phyloP scores from a whole-genome alignment of 2,797 vertebrate genomes.

The Fistularia tabacaria region DNA sequence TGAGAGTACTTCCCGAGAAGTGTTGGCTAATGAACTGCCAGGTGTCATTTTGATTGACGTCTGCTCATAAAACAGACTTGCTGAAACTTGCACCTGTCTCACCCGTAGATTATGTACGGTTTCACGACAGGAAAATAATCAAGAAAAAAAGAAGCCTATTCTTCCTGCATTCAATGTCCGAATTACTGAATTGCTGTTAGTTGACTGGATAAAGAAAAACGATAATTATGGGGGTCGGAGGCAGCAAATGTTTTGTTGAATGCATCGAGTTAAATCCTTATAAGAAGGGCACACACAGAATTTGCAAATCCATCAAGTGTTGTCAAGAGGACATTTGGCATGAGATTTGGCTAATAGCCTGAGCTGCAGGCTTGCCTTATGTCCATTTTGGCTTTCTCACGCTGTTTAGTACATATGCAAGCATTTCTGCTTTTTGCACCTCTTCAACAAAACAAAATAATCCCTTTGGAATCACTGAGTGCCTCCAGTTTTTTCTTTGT shows the following conservation, averaged over 20 bases:
- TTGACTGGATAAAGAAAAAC: too few species aligned
- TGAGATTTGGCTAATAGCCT: background rate
- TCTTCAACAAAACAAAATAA: slow-evolving; percentile 38
- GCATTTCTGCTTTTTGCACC: slow-evolving; percentile 40
- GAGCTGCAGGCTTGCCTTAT: slow-evolving; percentile 21
- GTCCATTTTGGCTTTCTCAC: slow-evolving; percentile 39
- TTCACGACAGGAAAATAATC: slow-evolving; percentile 2
- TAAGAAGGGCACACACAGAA: background rate
- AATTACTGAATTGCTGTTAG: too few species aligned
- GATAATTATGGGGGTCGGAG: background rate
- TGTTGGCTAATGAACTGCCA: slow-evolving; percentile 57
- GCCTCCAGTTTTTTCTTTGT: slow-evolving; percentile 33
- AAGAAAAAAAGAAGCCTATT: slow-evolving; percentile 10
- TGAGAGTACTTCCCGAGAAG: slow-evolving; percentile 40
- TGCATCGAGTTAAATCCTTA: background rate
- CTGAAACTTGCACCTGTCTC: slow-evolving; percentile 1
- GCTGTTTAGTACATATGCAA: slow-evolving; percentile 20
- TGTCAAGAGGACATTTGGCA: slow-evolving; percentile 10
- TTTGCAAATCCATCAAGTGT: slow-evolving; percentile 9
- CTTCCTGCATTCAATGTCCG: background rate
- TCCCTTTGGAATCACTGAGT: slow-evolving; percentile 34
- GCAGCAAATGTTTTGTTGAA: background rate
- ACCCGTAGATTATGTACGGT: slow-evolving; percentile 6
- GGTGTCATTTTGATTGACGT: slow-evolving; percentile 49
- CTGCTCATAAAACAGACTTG: slow-evolving; percentile 35